Conservation (phyloP, 2,797 vertebrate species). For the Tragopan temminckii region DNA sequence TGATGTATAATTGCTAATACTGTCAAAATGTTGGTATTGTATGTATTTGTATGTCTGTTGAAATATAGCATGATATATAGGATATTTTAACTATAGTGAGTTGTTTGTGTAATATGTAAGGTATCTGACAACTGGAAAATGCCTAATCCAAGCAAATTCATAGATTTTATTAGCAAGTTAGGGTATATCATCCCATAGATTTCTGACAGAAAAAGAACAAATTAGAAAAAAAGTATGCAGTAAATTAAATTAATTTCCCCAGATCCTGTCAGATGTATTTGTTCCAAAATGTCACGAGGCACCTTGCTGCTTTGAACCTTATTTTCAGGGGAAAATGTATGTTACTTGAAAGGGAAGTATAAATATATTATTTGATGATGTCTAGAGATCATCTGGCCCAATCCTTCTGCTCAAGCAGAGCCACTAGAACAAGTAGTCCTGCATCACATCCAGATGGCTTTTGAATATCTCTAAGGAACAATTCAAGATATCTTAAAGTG, state of each 20-base stretch:
- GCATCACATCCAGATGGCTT: not conserved
- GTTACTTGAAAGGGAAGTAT: not conserved
- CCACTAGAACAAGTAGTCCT: not conserved
- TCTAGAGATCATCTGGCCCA: not conserved
- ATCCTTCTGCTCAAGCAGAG: not conserved
- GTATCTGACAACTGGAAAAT: not conserved
- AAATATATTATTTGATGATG: not conserved
- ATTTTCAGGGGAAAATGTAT: not conserved
- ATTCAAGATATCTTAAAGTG: not conserved
- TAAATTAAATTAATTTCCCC: not conserved
- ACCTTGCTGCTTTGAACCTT: not conserved
- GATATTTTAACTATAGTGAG: not conserved
- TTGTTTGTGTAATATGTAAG: not conserved
- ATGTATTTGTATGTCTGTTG: not conserved
- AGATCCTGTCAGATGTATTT: not conserved
- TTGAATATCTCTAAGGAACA: not conserved
- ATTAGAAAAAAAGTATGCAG: not conserved
- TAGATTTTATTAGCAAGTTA: not conserved
- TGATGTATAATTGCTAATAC: constrained; percentile 67
- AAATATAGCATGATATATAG: not conserved
- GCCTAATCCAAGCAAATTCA: not conserved
- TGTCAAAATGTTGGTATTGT: not conserved
- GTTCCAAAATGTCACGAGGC: not conserved
- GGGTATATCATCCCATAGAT: not conserved
- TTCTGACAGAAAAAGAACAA: not conserved